These are phyloP conservation scores for Hylaea fasciaria DNA, from an alignment of 2,888 invertebrate species.

Conservation along the genomic window DNA sequence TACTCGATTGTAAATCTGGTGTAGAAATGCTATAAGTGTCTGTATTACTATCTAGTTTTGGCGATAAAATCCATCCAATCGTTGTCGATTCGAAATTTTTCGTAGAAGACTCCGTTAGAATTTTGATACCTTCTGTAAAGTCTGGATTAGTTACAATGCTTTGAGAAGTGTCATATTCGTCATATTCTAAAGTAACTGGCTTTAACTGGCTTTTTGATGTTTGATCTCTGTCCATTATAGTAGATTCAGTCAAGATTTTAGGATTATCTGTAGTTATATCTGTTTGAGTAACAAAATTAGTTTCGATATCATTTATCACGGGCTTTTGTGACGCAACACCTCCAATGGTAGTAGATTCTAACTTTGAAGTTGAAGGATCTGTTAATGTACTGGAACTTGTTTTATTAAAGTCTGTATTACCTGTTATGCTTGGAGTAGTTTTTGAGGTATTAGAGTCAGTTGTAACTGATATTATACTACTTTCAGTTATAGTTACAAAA, in stretches of 20 bases:
- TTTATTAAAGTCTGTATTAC: too few species aligned
- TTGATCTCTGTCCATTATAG: neutral
- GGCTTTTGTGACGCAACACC: neutral
- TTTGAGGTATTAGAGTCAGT: neutral
- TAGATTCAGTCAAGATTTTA: constrained; percentile 5
- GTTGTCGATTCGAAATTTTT: neutral
- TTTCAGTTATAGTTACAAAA: too few species aligned
- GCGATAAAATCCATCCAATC: neutral
- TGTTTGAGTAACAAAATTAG: neutral
- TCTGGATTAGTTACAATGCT: too few species aligned
- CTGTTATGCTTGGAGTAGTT: neutral
- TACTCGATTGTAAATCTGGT: constrained; percentile 5
- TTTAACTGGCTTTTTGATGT: neutral
- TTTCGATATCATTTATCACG: neutral
- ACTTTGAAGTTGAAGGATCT: neutral
- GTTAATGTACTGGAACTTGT: neutral
- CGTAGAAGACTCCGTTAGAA: neutral
- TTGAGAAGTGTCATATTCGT: too few species aligned
- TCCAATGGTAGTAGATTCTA: neutral
- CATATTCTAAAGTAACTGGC: neutral
- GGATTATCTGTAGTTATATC: neutral
- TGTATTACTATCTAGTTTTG: constrained; percentile 1
- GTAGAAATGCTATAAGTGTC: neutral
- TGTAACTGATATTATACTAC: too few species aligned
- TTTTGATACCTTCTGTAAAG: neutral